A percentile compares a stretch with the other conserved stretches of the same genome.
Conservation (phyloP, 1,140 invertebrate species). For the Delia radicum region DNA sequence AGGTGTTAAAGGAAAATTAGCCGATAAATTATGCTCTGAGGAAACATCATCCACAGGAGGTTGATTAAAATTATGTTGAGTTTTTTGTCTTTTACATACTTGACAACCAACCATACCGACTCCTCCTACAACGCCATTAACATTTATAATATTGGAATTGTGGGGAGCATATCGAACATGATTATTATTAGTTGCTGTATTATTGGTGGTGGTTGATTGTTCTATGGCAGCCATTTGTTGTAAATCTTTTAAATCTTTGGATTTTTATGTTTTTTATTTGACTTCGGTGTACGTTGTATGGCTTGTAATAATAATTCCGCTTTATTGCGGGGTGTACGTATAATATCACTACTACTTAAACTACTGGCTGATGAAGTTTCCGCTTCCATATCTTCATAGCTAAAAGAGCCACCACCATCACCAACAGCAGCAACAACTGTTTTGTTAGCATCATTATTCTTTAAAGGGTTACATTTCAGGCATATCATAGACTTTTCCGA, state of each 20-base stretch:
- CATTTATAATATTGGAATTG: not conserved
- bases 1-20: not conserved
- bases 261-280: constrained; percentile 11
- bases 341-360: constrained; percentile 45
- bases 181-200: constrained; percentile 13
- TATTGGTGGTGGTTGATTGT: not conserved
- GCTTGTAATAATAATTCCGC: constrained; percentile 52
- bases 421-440: not conserved
- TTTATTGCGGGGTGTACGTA: constrained; percentile 49
- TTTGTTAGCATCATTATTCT: not conserved
- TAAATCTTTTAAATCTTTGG: constrained; percentile 30
- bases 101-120: constrained; percentile 34
- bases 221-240: not conserved
- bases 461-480: constrained; percentile 39
- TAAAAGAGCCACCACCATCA: not conserved
- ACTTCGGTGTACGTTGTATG: constrained; percentile 54
- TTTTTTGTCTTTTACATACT: constrained; percentile 54
- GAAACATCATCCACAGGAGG: not conserved
- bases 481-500: constrained; percentile 51
- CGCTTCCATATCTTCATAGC: not conserved
- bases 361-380: constrained; percentile 43
- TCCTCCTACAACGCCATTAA: not conserved
- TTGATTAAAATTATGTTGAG: constrained; percentile 43
- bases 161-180: not conserved
- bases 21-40: not conserved